A percentile compares a stretch with the other conserved stretches of the same genome.
Evolutionary conservation across 2,113 vertebrate species (phyloP).

Genomic region (Rallus limicola): DNA sequence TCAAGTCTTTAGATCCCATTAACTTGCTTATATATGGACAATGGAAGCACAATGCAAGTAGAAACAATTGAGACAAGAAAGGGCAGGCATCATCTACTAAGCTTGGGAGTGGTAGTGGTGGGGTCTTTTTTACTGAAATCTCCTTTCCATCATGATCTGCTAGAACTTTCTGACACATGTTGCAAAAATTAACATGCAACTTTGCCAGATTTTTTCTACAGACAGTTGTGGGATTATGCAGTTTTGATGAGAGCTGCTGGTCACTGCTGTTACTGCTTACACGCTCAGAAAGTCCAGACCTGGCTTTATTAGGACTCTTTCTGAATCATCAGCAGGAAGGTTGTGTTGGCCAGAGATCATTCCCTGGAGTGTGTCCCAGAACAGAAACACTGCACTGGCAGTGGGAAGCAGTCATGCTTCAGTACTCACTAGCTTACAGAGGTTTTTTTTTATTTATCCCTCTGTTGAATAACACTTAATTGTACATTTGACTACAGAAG

Average conservation of each 20-base stretch:
- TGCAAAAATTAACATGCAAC: background rate
- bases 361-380: background rate
- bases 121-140: background rate
- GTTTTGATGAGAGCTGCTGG: background rate
- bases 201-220: background rate
- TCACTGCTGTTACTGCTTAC: background rate
- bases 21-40: background rate
- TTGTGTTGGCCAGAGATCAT: background rate
- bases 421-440: background rate
- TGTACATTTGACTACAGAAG: background rate
- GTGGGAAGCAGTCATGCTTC: background rate
- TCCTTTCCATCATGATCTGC: background rate
- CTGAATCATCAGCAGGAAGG: background rate
- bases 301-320: background rate
- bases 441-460: background rate
- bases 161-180: background rate
- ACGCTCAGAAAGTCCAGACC: background rate
- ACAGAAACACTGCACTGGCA: background rate
- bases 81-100: background rate
- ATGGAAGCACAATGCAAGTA: background rate
- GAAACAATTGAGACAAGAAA: background rate
- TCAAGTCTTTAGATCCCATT: background rate
- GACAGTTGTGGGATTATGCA: background rate
- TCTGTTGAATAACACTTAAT: background rate
- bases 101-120: rapidly evolving